These are phyloP conservation scores for Corythoichthys haematopterus DNA, from an alignment of 2,113 vertebrate genomes.

Conservation along the genomic window DNA sequence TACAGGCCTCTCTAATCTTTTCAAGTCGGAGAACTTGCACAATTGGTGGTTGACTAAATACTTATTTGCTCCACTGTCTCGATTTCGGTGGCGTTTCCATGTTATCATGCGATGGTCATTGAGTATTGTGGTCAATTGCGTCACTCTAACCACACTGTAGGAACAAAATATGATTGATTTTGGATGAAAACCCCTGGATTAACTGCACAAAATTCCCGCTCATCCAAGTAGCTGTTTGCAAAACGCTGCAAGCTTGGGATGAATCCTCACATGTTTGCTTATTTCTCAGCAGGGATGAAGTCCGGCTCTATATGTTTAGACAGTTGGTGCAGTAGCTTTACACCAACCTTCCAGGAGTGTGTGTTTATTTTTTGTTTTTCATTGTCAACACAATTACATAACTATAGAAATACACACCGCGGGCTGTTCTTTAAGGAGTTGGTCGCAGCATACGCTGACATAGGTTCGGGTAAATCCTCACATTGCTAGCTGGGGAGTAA, in stretches of 20 bases:
- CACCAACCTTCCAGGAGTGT: not conserved
- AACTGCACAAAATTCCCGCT: not conserved
- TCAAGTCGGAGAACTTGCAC: no score
- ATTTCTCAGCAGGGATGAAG: not conserved
- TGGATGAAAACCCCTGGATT: not conserved
- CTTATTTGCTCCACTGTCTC: not conserved
- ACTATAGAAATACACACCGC: constrained; percentile 3
- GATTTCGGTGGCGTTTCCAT: not conserved
- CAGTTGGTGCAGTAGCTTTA: not conserved
- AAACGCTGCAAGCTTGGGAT: not conserved
- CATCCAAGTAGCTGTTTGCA: constrained; percentile 5
- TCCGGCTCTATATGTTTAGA: not conserved
- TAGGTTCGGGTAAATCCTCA: constrained; percentile 49
- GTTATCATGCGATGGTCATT: not conserved
- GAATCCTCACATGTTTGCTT: not conserved
- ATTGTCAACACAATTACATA: not conserved
- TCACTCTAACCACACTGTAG: not conserved
- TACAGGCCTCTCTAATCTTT: no score
- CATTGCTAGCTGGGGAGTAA: constrained; percentile 27
- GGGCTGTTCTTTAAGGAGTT: constrained; percentile 6
- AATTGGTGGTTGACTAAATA: no score
- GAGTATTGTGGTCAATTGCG: not conserved
- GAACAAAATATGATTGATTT: not conserved
- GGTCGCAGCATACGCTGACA: constrained; percentile 30
- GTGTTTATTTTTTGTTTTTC: not conserved